Base-by-base conservation (phyloP, 2,888 invertebrate species). In the Brenthis ino region DNA sequence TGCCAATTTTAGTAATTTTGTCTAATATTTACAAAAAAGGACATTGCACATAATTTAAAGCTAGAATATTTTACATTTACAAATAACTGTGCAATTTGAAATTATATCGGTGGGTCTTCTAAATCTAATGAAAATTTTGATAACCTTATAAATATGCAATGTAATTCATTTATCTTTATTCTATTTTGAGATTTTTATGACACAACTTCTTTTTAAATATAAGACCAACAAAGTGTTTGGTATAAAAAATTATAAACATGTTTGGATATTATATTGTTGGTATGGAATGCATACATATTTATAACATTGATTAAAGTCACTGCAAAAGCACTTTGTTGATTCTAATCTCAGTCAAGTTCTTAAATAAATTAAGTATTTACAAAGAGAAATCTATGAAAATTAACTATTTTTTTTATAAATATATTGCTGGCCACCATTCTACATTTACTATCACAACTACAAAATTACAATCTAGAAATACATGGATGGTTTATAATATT, bases 51-150 rank as follows among this genome's bases (percentile, higher is more conserved):
- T 54, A 54, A 56, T 47, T 61, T 67, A 72, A 72, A 67, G 69
- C 71, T 72, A 43, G 37, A 8, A 69, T 55, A 63, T 58, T 64
- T 55, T 56, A 65, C 54, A 61, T 55, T 60, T 53, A 16, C 57
- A 64, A 57, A 68, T 8, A 57, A 57, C 13, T 51, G 37, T 51
- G 51, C 47, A 33, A 57, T 50, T 65, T 65, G 37, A 71, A 37
- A 64, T 57, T 54, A 60, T 67, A 64, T 72, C 72, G 70, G 71
- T 74, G 73, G 73, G 73, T 48, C 43, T 47, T 37, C 61, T 61
- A 67, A 50, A 51, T 53, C 50, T 55, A 56, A 67, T 61, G 6
- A 54, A 24, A n/a, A 48, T 48, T 11, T 14, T n/a, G 48, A 28
- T 48, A 43, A 14, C 3, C 47, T 60, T 60, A 60, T 24, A 28